Evolutionary conservation across 2,888 invertebrate genomes (phyloP), one percentile per base, ranked within the genome.

Genomic region (Tuta absoluta): DNA sequence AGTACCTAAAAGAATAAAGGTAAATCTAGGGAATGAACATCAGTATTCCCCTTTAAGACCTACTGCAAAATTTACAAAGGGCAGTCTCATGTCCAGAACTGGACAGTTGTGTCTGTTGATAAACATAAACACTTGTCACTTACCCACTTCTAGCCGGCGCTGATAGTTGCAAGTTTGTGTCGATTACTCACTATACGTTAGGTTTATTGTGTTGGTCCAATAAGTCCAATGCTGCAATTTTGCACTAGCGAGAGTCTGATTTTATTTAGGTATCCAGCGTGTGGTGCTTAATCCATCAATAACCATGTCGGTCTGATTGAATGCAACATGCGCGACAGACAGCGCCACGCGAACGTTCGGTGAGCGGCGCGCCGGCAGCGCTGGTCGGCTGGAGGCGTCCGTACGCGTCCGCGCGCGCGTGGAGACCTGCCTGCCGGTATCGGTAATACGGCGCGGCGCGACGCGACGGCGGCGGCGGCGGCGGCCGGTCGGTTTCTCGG

Each of bases 361-460:
- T 23, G 19, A 37, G 19, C 51, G 48, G 74, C 72, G 72, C 67
- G 53, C 53, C 14, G 53, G 14, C 8, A 49, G 49, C 49, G 49
- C 49, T 49, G 71, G 75, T 19, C 49, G 49, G 53, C 53, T 53
- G 53, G 19, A 28, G 28, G 8, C 11, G 14, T 41, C 14, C 57
- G 37, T 2, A 1, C 58, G 58, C 33, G 58, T 51, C 51, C 51
- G 23, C 51, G 11, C 51, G 23, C 5, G 51, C 23, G 4, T 17
- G 23, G 23, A n/a, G 51, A 51, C 51, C 51, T 11, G 23, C 51
- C 28, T 28, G 28, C 28, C 28, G 28, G 28, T 28, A 28, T 28
- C 19, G 51, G 23, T 51, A 23, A 23, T 21, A 51, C 23, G 45
- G 45, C 4, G 2, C 8, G 41, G 2, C 41, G 41, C 8, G 8